phyloP scores from a whole-genome alignment of 2,888 invertebrate genomes.

The Mechanitis mazaeus region DNA sequence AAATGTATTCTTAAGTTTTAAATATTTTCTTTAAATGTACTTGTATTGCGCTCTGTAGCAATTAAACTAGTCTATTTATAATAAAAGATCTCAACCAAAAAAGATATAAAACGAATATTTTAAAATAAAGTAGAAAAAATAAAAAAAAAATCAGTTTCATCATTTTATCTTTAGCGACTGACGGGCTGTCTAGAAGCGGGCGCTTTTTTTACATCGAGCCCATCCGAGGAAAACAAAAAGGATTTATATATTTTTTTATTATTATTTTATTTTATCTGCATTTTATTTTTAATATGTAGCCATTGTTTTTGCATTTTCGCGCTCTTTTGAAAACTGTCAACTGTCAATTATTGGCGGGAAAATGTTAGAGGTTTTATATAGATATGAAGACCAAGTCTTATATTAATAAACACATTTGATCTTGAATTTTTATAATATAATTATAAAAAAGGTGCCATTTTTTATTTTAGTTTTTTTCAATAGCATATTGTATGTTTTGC shows the following conservation, averaged over 20 bases:
- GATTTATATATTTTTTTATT: conserved; percentile 67
- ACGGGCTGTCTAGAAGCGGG: conserved; percentile 74
- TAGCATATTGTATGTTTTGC: too few species aligned
- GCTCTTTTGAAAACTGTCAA: conserved; percentile 56
- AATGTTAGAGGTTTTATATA: conserved; percentile 14
- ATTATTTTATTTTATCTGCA: conserved; percentile 70
- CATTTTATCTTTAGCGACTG: conserved; percentile 38
- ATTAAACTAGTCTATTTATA: neutral
- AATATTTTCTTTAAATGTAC: too few species aligned
- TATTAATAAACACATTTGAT: neutral
- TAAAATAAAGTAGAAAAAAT: neutral
- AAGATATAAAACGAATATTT: too few species aligned
- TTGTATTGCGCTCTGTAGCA: too few species aligned
- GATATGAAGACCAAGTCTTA: neutral
- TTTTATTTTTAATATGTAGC: conserved; percentile 60
- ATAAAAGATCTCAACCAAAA: neutral
- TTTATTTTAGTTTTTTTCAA: too few species aligned
- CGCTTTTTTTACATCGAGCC: conserved; percentile 74
- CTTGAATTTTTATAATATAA: neutral
- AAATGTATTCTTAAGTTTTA: too few species aligned
- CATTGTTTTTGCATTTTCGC: conserved; percentile 53
- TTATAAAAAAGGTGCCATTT: too few species aligned
- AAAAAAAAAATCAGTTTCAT: conserved; percentile 36
- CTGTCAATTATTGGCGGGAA: conserved; percentile 52
- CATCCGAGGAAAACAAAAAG: conserved; percentile 73